phyloP scores from a whole-genome alignment of 2,797 vertebrate genomes.

The Aplochiton taeniatus region DNA sequence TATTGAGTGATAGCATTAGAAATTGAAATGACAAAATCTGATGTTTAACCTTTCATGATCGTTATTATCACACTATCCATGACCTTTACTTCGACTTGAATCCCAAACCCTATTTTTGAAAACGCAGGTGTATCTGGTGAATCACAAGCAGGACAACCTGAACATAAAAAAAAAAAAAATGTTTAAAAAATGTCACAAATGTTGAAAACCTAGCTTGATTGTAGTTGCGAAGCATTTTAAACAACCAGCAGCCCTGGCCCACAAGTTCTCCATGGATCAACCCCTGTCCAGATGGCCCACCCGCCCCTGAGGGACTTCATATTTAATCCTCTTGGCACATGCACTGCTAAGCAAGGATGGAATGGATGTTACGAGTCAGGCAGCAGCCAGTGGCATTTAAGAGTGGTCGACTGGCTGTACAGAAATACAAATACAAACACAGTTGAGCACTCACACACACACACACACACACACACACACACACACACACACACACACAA shows the following conservation, averaged over 20 bases:
- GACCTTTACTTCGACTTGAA: background rate
- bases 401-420: constrained; percentile 13
- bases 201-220: constrained; percentile 50
- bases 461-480: background rate
- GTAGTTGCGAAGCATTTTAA: constrained; percentile 54
- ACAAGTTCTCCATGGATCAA: constrained; percentile 61
- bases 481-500: background rate
- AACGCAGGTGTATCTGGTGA: background rate
- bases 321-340: constrained; percentile 76
- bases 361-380: constrained; percentile 66
- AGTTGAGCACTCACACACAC: constrained; percentile 1
- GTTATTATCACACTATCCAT: background rate
- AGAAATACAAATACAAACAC: constrained; percentile 5
- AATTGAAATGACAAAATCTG: too few relatives aligned
- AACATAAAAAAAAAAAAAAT: constrained; percentile 2
- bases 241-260: constrained; percentile 57
- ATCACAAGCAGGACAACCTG: too few relatives aligned
- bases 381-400: constrained; percentile 57
- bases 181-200: constrained; percentile 12
- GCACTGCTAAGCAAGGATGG: constrained; percentile 61
- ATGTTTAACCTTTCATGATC: background rate
- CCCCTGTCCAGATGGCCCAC: constrained; percentile 73
- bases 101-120: too few relatives aligned
- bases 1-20: too few relatives aligned
- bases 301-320: constrained; percentile 66